phyloP scores from a whole-genome alignment of 2,888 invertebrate species.

The Ophraella communa region DNA sequence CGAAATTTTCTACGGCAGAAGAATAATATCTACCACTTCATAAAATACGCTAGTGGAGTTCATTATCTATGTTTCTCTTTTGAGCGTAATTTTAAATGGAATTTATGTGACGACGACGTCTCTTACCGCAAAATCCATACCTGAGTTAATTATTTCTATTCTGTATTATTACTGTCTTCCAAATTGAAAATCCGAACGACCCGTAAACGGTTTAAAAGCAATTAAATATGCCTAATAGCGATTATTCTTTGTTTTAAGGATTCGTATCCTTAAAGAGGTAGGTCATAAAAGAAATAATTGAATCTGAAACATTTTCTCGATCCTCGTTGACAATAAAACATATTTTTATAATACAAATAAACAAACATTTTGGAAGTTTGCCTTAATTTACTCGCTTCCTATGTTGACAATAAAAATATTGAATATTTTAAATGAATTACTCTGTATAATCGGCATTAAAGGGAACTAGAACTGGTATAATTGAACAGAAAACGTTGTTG shows the following conservation, averaged over 20 bases:
- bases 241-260: not conserved
- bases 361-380: too few relatives aligned
- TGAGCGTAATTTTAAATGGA: not conserved
- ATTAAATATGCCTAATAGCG: not conserved
- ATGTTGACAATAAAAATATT: too few relatives aligned
- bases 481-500: too few relatives aligned
- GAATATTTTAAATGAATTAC: too few relatives aligned
- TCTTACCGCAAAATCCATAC: not conserved
- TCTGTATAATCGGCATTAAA: too few relatives aligned
- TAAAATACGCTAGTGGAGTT: not conserved
- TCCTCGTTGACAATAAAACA: too few relatives aligned
- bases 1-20: too few relatives aligned
- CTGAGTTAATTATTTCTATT: conserved; percentile 4
- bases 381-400: too few relatives aligned
- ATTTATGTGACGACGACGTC: not conserved
- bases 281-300: too few relatives aligned
- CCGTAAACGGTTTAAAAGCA: not conserved
- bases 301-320: too few relatives aligned
- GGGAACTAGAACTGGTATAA: too few relatives aligned
- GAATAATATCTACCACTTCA: not conserved
- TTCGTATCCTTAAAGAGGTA: not conserved
- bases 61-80: conserved; percentile 3
- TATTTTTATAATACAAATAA: too few relatives aligned
- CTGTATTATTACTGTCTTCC: conserved; percentile 4
- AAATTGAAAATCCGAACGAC: conserved; percentile 1